phyloP scores from a whole-genome alignment of 2,888 invertebrate species.

The Dicyrtoma fusca region DNA sequence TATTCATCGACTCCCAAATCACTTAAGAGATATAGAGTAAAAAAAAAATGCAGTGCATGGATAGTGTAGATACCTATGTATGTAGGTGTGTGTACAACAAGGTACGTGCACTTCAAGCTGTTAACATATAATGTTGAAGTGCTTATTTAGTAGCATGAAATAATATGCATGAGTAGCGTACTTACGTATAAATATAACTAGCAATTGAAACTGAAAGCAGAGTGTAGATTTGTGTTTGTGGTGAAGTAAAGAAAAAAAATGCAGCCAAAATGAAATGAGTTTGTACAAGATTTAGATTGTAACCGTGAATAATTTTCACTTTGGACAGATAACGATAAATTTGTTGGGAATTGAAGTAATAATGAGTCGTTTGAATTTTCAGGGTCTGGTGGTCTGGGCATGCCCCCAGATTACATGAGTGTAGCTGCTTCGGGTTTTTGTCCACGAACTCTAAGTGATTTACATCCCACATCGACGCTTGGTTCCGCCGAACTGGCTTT shows the following conservation, averaged over 20 bases:
- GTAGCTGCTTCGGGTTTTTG: slow-evolving; percentile 59
- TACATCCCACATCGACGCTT: slow-evolving; percentile 68
- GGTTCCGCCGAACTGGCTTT: slow-evolving; percentile 84
- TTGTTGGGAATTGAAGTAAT: slow-evolving; percentile 20
- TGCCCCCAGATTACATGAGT: slow-evolving; percentile 66
- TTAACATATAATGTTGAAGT: neutral
- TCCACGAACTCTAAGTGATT: slow-evolving; percentile 62
- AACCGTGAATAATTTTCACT: slow-evolving; percentile 3
- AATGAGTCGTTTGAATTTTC: slow-evolving; percentile 25
- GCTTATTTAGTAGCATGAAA: neutral
- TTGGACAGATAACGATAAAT: slow-evolving; percentile 14
- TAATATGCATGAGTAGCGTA: too few species aligned
- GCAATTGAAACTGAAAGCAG: too few species aligned
- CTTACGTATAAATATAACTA: too few species aligned
- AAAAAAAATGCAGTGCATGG: neutral
- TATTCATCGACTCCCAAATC: slow-evolving; percentile 38
- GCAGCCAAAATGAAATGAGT: too few species aligned
- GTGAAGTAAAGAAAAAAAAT: too few species aligned
- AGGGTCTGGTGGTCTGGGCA: slow-evolving; percentile 62
- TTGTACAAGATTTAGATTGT: too few species aligned
- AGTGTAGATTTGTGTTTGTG: too few species aligned
- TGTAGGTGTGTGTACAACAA: slow-evolving; percentile 1
- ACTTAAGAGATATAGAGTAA: slow-evolving; percentile 25
- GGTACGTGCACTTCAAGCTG: neutral
- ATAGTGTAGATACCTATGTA: too few species aligned